Percentiles rank a stretch among this genome's conserved stretches.
These are phyloP conservation scores for Rhogogaster chlorosoma DNA, from an alignment of 2,888 invertebrate species.

Conservation along the genomic window DNA sequence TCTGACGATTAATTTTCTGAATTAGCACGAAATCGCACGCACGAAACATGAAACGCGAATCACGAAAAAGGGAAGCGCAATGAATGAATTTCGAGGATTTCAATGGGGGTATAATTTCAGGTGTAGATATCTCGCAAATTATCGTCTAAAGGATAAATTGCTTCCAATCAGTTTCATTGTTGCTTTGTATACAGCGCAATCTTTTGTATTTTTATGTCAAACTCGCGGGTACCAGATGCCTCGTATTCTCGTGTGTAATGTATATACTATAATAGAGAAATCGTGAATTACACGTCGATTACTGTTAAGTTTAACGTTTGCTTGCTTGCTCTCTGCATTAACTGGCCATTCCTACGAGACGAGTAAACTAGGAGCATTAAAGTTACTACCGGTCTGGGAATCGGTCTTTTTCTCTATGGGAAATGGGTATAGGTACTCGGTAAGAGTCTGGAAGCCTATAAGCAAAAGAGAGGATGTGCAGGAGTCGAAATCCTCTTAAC, in stretches of 20 bases:
- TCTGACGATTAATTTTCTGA: slow-evolving; percentile 18
- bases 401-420: neutral
- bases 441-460: neutral
- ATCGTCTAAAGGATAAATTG: neutral
- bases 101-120: neutral
- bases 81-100: slow-evolving; percentile 12
- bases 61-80: neutral
- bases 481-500: slow-evolving; percentile 12
- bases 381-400: neutral
- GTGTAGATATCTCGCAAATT: neutral
- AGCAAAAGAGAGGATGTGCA: slow-evolving; percentile 1
- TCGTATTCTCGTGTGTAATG: neutral
- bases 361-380: slow-evolving; percentile 5
- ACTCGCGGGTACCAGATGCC: neutral
- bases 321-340: neutral
- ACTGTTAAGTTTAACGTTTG: neutral
- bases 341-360: slow-evolving; percentile 19
- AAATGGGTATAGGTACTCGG: neutral
- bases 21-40: neutral
- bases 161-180: neutral
- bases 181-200: neutral
- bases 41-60: neutral
- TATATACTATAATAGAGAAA: neutral
- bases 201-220: neutral
- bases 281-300: slow-evolving; percentile 22